phyloP scores from a whole-genome alignment of 2,113 vertebrate species.

The Siphamia tubifer region DNA sequence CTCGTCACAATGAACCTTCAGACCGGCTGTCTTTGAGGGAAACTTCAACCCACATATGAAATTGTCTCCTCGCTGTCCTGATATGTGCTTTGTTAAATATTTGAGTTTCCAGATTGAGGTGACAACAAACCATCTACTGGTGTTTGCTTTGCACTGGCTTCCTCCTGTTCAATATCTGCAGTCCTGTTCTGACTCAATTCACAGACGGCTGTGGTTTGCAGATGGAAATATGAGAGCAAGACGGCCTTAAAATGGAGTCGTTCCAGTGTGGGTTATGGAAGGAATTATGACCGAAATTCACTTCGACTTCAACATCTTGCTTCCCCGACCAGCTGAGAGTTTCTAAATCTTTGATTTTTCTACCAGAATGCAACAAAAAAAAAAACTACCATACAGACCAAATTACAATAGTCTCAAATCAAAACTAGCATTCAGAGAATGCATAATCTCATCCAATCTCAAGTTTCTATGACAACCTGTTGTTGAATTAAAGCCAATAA shows the following conservation, averaged over 20 bases:
- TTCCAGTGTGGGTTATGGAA: neutral
- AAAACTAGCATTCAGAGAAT: too few species aligned
- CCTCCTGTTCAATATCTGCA: constrained; percentile 3
- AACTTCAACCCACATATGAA: neutral
- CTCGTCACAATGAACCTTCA: constrained; percentile 2
- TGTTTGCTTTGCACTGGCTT: constrained; percentile 18
- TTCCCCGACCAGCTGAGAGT: too few species aligned
- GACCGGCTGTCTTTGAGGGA: neutral
- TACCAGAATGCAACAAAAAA: too few species aligned
- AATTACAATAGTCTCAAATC: too few species aligned
- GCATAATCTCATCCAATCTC: too few species aligned
- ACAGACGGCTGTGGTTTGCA: constrained; percentile 18
- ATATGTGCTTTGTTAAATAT: constrained; percentile 33
- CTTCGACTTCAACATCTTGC: too few species aligned
- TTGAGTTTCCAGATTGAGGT: constrained; percentile 33
- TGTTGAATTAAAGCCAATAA: too few species aligned
- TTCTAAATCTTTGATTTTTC: too few species aligned
- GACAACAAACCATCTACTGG: constrained; percentile 11
- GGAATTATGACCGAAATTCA: neutral
- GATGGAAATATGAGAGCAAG: neutral
- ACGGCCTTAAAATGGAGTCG: constrained; percentile 28
- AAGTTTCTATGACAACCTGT: too few species aligned
- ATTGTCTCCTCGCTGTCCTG: neutral
- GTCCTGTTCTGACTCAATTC: neutral
- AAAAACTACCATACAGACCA: too few species aligned